Conservation (phyloP, 2,888 invertebrate genomes). For the Therioaphis trifolii region DNA sequence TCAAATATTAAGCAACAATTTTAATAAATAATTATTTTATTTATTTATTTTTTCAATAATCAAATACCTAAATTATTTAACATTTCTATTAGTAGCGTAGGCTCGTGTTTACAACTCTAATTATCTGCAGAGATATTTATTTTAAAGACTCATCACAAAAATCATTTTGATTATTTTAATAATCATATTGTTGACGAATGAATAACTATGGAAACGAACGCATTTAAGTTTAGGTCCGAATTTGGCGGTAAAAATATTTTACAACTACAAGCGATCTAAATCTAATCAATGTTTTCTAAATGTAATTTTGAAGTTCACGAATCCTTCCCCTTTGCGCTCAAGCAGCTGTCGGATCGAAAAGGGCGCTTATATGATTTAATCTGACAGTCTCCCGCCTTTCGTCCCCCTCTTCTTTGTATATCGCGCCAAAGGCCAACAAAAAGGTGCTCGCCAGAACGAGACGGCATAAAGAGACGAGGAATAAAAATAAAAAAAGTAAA, state of each 20-base stretch:
- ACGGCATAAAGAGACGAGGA: conserved; percentile 14
- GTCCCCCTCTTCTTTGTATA: background rate
- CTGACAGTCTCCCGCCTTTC: conserved; percentile 11
- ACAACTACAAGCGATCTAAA: background rate
- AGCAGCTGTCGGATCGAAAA: conserved; percentile 33
- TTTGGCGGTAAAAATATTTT: background rate
- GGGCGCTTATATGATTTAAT: conserved; percentile 35
- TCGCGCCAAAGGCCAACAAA: conserved; percentile 17
- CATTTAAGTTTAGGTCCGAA: background rate
- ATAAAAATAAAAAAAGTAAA: conserved; percentile 27
- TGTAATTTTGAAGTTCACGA: conserved; percentile 28
- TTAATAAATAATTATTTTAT: background rate
- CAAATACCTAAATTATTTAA: too few species aligned
- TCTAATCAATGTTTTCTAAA: conserved; percentile 32
- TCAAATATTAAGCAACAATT: background rate
- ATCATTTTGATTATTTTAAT: background rate
- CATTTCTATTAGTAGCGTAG: too few species aligned
- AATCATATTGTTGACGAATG: background rate
- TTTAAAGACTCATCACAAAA: background rate
- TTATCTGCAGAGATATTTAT: background rate
- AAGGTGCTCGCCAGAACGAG: conserved; percentile 25
- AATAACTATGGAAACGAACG: background rate
- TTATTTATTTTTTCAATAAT: too few species aligned
- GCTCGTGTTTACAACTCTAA: background rate
- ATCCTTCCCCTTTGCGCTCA: background rate